A percentile compares a stretch with the other conserved stretches of the same genome.
phyloP scores from a whole-genome alignment of 2,797 vertebrate species.

The Cebuella pygmaea region DNA sequence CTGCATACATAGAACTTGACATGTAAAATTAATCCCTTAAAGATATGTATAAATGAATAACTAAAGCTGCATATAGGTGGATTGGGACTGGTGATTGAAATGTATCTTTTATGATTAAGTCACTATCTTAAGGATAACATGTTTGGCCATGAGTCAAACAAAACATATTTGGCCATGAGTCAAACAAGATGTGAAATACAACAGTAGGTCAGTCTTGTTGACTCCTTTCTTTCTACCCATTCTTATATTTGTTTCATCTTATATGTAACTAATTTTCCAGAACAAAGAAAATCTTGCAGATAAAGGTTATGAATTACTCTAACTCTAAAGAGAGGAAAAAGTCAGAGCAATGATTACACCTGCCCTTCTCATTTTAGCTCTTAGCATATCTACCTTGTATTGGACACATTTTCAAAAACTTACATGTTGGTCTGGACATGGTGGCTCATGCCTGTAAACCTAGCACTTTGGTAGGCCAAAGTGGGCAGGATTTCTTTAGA shows the following conservation, averaged over 20 bases:
- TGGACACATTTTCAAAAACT: neutral
- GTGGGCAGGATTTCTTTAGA: neutral
- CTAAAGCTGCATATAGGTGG: neutral
- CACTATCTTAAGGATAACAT: neutral
- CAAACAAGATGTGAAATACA: neutral
- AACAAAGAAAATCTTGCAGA: neutral
- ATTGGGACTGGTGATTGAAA: neutral
- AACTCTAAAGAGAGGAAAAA: neutral
- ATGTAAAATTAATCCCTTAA: conserved; percentile 45
- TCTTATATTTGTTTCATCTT: neutral
- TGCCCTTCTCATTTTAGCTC: neutral
- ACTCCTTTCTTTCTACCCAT: neutral
- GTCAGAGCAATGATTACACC: neutral
- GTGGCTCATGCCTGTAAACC: neutral
- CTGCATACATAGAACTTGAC: neutral
- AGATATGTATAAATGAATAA: neutral
- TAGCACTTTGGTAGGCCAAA: neutral
- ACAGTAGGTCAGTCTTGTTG: neutral
- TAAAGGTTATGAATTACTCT: neutral
- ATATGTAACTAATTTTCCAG: neutral
- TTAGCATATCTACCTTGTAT: neutral
- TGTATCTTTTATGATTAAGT: neutral
- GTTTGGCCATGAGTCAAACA: neutral
- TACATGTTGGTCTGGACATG: neutral
- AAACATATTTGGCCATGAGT: neutral